These are phyloP conservation scores for Conger conger DNA, from an alignment of 2,113 vertebrate species.

Conservation along the genomic window DNA sequence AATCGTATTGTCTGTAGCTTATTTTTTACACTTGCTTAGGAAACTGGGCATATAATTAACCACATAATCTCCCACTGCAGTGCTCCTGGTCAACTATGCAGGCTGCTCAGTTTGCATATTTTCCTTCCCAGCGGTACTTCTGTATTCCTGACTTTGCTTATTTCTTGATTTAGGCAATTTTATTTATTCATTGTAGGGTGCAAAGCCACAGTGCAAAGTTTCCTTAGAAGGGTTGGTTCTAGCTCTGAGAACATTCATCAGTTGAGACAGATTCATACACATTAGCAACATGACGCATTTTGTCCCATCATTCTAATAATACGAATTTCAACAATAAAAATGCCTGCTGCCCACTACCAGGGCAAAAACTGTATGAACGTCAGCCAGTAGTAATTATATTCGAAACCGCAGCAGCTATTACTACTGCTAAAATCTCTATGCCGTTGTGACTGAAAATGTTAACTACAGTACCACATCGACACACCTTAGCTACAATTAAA, in stretches of 20 bases:
- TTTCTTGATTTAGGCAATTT: not conserved
- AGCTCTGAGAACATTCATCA: too few relatives aligned
- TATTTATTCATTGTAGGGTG: not conserved
- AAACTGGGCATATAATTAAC: not conserved
- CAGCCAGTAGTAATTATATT: not conserved
- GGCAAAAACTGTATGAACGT: not conserved
- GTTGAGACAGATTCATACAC: too few relatives aligned
- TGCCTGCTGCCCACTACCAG: too few relatives aligned
- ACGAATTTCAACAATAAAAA: too few relatives aligned
- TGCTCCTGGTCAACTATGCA: not conserved
- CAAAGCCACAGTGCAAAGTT: not conserved
- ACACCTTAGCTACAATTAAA: not conserved
- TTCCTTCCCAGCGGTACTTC: not conserved
- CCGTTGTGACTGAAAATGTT: constrained; percentile 11
- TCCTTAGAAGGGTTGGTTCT: too few relatives aligned
- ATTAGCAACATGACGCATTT: too few relatives aligned
- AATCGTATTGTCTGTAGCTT: not conserved
- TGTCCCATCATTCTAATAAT: too few relatives aligned
- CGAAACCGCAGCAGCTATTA: not conserved
- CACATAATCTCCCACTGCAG: not conserved
- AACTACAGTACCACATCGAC: too few relatives aligned
- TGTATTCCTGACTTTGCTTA: not conserved
- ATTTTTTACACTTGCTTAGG: too few relatives aligned
- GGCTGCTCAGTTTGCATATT: not conserved
- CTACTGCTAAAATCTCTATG: not conserved